These are phyloP conservation scores for Pantherophis guttatus DNA, from an alignment of 2,113 vertebrate genomes.

Conservation along the genomic window DNA sequence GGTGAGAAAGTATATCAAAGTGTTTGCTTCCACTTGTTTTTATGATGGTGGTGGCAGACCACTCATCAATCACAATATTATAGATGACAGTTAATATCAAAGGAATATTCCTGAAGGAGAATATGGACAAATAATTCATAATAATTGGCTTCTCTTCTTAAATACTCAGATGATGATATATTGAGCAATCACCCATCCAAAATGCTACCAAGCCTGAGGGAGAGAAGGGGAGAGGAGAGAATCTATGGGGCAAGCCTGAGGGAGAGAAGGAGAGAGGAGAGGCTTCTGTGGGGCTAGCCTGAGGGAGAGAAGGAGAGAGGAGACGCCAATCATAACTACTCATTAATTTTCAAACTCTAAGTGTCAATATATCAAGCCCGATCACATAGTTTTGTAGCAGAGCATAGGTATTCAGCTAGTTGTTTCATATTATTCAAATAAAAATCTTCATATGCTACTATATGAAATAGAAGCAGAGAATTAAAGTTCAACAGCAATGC, in stretches of 20 bases:
- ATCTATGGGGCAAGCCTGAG: too few species aligned
- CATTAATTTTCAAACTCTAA: too few species aligned
- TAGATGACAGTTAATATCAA: not conserved
- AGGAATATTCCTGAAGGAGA: not conserved
- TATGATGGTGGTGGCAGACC: not conserved
- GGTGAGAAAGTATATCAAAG: not conserved
- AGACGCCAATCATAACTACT: too few species aligned
- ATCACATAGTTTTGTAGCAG: too few species aligned
- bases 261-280: too few species aligned
- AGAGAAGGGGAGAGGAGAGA: too few species aligned
- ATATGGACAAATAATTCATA: not conserved
- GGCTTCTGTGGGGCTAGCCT: too few species aligned
- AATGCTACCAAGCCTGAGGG: not conserved
- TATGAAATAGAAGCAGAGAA: not conserved
- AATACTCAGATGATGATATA: not conserved
- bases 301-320: too few species aligned
- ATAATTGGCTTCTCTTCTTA: not conserved
- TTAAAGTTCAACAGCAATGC: not conserved
- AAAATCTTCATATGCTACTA: not conserved
- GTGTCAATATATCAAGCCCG: too few species aligned
- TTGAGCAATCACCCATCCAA: not conserved
- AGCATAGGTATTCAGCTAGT: too few species aligned
- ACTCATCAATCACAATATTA: not conserved
- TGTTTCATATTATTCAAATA: not conserved
- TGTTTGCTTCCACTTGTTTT: not conserved